phyloP scores from a whole-genome alignment of 2,797 vertebrate species.

The Enteromius unitaeniatus region DNA sequence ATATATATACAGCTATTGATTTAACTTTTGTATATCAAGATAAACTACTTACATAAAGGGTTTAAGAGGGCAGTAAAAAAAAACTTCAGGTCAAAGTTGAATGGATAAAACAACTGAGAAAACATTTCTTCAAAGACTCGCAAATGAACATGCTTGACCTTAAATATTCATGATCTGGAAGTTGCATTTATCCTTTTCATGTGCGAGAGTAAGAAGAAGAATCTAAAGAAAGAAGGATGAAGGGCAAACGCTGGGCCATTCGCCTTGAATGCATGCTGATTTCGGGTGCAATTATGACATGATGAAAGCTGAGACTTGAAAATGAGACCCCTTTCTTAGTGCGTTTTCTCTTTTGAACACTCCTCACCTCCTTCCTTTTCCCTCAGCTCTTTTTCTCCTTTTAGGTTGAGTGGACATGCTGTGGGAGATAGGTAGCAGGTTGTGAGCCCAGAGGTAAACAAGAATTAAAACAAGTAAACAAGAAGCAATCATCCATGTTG shows the following conservation, averaged over 20 bases:
- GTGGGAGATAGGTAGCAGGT: slow-evolving; percentile 1
- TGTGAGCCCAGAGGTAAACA: neutral
- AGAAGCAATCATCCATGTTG: neutral
- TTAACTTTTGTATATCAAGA: neutral
- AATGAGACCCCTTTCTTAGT: slow-evolving; percentile 8
- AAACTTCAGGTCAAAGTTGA: slow-evolving; percentile 14
- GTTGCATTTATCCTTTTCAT: slow-evolving; percentile 61
- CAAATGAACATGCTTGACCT: slow-evolving; percentile 63
- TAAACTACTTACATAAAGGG: neutral
- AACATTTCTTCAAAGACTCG: slow-evolving; percentile 60
- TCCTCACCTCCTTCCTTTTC: neutral
- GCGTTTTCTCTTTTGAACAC: neutral
- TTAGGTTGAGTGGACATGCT: neutral
- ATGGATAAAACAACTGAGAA: neutral
- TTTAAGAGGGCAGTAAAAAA: neutral
- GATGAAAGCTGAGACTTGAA: slow-evolving; percentile 53
- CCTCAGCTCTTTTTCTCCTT: neutral
- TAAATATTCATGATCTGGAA: slow-evolving; percentile 71
- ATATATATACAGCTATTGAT: too few relatives aligned
- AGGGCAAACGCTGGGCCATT: slow-evolving; percentile 53
- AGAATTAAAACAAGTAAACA: slow-evolving; percentile 7
- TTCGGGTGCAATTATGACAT: slow-evolving; percentile 66
- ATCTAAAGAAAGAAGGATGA: slow-evolving; percentile 28
- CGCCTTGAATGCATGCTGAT: slow-evolving; percentile 58
- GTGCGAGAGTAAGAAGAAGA: slow-evolving; percentile 47